Base-by-base conservation (phyloP, 2,888 invertebrate genomes). In the Sylvicola fuscatus region DNA sequence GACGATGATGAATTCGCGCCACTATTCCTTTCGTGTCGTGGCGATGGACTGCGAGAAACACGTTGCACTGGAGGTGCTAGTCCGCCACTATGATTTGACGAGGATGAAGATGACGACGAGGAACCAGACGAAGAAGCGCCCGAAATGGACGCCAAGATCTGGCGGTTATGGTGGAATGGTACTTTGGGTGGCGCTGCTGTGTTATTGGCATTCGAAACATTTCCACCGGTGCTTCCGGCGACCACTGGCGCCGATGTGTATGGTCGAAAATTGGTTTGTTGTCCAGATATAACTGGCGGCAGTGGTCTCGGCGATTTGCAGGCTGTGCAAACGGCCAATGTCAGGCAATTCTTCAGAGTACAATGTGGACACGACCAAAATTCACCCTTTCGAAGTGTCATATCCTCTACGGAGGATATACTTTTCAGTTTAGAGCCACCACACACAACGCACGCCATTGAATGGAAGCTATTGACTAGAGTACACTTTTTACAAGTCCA, bases 401-500 rank as follows among this genome's bases (percentile, higher is more conserved):
- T 68, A 45, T 77, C 77, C 43, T 70, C 68, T 17, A 66, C 61
- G 36, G 66, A 58, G 2, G 68, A 64, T 34, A 76, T 64, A 43
- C 77, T 76, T 42, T 72, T 70, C 6, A 83, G 62, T 45, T 78
- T 75, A 1, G 82, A 78, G n/a, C 82, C 82, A 29, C 82, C 82
- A 53, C 92, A 92, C 0, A 83, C 86, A 10, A 79, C 77, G 53
- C 92, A 92, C 0, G 75, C 74, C 39, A 70, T 64, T 1, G 73
- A 70, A 14, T 67, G 60, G 0, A 67, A 62, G 13, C 75, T 70
- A 58, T 92, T 92, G 15, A 84, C 68, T 38, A 89, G 62, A 2
- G 90, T 90, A 52, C 92, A 92, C 45, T 84, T 81, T 42, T 71
- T 69, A 54, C 90, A 92, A 11, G 81, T 71, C 90, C 90, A 92